Evolutionary conservation across 2,113 vertebrate genomes (phyloP), one percentile per base, ranked within the genome.

Genomic region (Andinoacara biseriatus): DNA sequence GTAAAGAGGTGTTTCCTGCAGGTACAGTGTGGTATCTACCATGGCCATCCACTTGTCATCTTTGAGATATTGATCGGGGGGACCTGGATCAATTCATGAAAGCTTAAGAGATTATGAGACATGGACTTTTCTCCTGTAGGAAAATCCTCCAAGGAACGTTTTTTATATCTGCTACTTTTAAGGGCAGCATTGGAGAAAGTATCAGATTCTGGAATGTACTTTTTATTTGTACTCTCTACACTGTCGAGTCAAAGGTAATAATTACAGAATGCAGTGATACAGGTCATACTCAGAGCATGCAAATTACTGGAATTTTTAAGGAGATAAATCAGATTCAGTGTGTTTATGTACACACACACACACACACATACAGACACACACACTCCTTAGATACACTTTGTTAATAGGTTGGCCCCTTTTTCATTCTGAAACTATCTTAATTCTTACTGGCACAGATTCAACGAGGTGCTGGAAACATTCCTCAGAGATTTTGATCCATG

Each of bases 1-100:
- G 29, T 62, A 75, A 35, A 74, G 49, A 74, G 49, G 65, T 58
- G 43, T 59, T 40, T 65, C 76, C 83, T 80, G 67, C 38, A 76
- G 75, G 80, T 82, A 29, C 15, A 58, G 10, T 54, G 26, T n/a
- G 26, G 74, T 77, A 90, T 85, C 87, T 65, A 61, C 76, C 40
- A 7, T 85, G 74, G 58, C 26, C 54, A 63, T 74, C 63, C 8
- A 5, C 79, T 43, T n/a, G 9, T 49, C 56, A 75, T 62, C 59
- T 58, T 18, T 33, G 18, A 56, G 74, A 65, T 59, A 83, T 76
- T 59, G 84, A 86, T 81, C 24, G 74, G 7, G 26, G 75, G 74
- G 7, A n/a, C 17, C 58, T 24, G 62, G 31, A 38, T 65, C 11
- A 60, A 80, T 17, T 81, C 58, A 81, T 49, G 49, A 40, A 62